Evolutionary conservation across 1,140 invertebrate genomes (phyloP), one percentile per base, ranked within the genome.

Genomic region (Brachionus calyciflorus): DNA sequence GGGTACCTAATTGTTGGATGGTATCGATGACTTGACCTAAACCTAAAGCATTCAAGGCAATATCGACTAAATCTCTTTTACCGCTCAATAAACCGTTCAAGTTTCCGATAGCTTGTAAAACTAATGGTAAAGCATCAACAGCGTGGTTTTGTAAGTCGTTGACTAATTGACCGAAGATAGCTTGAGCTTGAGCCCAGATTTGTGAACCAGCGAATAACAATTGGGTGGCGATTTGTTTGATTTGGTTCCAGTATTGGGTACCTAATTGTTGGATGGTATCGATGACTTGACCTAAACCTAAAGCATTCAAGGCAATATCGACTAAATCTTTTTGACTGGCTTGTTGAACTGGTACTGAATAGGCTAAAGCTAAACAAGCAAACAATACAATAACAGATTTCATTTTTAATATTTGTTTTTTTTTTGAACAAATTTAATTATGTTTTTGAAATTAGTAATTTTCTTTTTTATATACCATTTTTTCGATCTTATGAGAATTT

Each of bases 271-370:
- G 44, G n/a, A 37, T 37, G 3, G 33, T 37, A 37, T 9, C 51
- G 14, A 55, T 12, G 5, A 55, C 51, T 55, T 55, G 46, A 40
- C 69, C 69, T 24, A 73, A 73, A 10, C 46, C 69, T 30, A n/a
- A n/a, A n/a, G n/a, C n/a, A n/a, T n/a, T n/a, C n/a, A n/a, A n/a
- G n/a, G n/a, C n/a, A 73, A 55, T 44, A 21, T 44, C 19, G 10
- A 44, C 40, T 21, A 65, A 65, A 65, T 44, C 60, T 24, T 65
- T 44, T 44, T 9, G 40, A 24, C 21, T 21, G 7, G 24, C 10
- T 65, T 65, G 60, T 24, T 26, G 41, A 10, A 41, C 60, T 65
- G 33, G 33, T 21, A 44, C 24, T 44, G 60, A 41, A 44, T 46
- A 26, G 17, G 24, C 60, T 26, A 21, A n/a, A 44, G 40, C 60